Base-by-base conservation (phyloP, 2,888 invertebrate species). In the Agrotis segetum region DNA sequence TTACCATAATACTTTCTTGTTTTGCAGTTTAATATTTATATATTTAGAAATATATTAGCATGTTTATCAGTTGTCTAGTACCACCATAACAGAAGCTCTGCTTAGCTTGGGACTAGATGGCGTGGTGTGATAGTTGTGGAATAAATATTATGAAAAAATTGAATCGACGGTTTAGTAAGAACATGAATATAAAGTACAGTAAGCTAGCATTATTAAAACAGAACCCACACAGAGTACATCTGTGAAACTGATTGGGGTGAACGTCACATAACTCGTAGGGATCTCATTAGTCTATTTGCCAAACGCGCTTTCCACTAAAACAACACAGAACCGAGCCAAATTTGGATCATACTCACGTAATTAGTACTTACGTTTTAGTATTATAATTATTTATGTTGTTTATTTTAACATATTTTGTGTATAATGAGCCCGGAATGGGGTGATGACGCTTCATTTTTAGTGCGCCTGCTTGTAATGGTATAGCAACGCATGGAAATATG, bases 231-330 rank as follows among this genome's bases (percentile, higher is more conserved):
- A 69, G 4, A 73, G 55, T 73, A 63, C 74, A 74, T 77, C 61
- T 66, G 17, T 69, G 70, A 72, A 76, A 82, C 69, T 87, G 74
- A 85, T 87, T 85, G 84, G 71, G 65, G 68, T 77, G 66, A 75
- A 75, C 73, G 66, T 69, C 67, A 73, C 70, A 82, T 81, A 83
- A 85, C 83, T 85, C 87, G 82, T 85, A 70, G 83, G 74, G 78
- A 65, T 77, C 85, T 90, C 90, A 89, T 91, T 91, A 90, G 88
- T 88, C 70, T 89, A 90, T 91, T 90, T 90, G 90, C 89, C 91
- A 91, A 91, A 90, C 85, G 87, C 72, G 87, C 71, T 87, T 84
- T 84, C 79, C 75, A 83, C 88, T 89, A 82, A 86, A 89, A 89
- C 87, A 89, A 88, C 86, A 84, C 84, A 75, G 83, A 62, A 67